Percentiles rank a stretch among this genome's conserved stretches.
These are phyloP conservation scores for Cephus cinctus DNA, from an alignment of 1,140 invertebrate genomes.

Conservation along the genomic window DNA sequence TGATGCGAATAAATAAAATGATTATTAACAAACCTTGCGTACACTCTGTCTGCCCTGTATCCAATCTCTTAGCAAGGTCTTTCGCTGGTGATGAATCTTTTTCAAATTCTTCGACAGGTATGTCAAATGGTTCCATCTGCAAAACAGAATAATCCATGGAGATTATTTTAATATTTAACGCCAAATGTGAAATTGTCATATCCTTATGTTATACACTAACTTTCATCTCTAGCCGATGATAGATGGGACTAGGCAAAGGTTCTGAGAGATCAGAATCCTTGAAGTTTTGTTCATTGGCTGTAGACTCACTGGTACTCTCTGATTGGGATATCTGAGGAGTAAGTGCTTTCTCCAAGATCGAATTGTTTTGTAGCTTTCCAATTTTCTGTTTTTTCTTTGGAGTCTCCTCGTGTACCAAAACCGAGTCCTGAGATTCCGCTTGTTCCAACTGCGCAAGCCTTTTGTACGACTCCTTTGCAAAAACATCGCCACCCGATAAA, in stretches of 20 bases:
- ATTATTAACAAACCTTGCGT: conserved; percentile 36
- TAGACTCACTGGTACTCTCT: conserved; percentile 31
- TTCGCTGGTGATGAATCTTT: conserved; percentile 29
- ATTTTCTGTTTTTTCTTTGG: conserved; percentile 43
- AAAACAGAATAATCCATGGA: conserved; percentile 14
- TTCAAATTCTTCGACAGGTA: conserved; percentile 33
- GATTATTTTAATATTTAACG: conserved; percentile 3
- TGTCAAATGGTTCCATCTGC: conserved; percentile 45
- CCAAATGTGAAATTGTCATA: neutral
- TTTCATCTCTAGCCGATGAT: conserved; percentile 47
- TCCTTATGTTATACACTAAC: conserved; percentile 23
- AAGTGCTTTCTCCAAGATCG: conserved; percentile 41
- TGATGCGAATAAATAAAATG: neutral
- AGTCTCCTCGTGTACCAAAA: conserved; percentile 22
- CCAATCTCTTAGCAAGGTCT: conserved; percentile 32
- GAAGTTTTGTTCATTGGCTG: conserved; percentile 32
- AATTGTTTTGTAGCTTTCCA: conserved; percentile 32
- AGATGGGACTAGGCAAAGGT: conserved; percentile 34
- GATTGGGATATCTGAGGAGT: conserved; percentile 31
- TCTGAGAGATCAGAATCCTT: conserved; percentile 36
- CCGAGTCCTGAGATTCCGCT: conserved; percentile 22
- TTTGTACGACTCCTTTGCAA: conserved; percentile 46
- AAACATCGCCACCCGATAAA: conserved; percentile 56
- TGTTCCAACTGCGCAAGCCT: conserved; percentile 37
- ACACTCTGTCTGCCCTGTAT: conserved; percentile 31